Evolutionary conservation across 2,888 invertebrate genomes (phyloP).

Genomic region (Sesia bembeciformis): DNA sequence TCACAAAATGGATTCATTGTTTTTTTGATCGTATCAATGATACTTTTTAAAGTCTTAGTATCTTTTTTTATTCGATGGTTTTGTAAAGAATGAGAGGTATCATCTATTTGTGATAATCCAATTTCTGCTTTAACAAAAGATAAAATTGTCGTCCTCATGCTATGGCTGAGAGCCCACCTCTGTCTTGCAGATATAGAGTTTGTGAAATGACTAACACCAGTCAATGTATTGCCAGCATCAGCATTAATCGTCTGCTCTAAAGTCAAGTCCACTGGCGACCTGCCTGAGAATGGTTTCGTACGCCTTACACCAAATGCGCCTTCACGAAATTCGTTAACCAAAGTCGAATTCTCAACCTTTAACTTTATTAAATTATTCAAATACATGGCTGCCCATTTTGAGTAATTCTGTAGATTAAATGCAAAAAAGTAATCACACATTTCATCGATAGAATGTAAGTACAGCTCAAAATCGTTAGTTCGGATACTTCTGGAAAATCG

Average conservation of each 20-base stretch:
- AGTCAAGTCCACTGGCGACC: constrained; percentile 15
- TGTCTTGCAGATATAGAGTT: constrained; percentile 23
- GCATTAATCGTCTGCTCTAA: constrained; percentile 24
- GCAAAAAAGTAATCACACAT: too few species aligned
- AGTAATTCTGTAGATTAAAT: constrained; percentile 16
- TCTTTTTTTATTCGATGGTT: neutral
- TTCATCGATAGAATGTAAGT: too few species aligned
- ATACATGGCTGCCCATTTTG: constrained; percentile 11
- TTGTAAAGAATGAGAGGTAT: neutral
- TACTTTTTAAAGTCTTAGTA: neutral
- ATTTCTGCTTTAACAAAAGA: constrained; percentile 7
- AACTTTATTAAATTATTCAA: constrained; percentile 14
- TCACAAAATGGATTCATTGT: too few species aligned
- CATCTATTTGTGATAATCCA: constrained; percentile 11
- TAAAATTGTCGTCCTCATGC: constrained; percentile 22
- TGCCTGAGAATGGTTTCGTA: constrained; percentile 8
- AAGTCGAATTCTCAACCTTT: constrained; percentile 11
- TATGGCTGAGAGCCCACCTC: constrained; percentile 25
- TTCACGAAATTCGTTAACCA: constrained; percentile 10
- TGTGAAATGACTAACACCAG: constrained; percentile 11
- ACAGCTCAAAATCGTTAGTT: too few species aligned
- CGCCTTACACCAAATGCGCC: constrained; percentile 18
- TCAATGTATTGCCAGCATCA: constrained; percentile 18
- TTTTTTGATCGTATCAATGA: too few species aligned
- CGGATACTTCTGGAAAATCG: too few species aligned